These are phyloP conservation scores for Muscicapa adusta DNA, from an alignment of 2,113 vertebrate species.

Conservation along the genomic window DNA sequence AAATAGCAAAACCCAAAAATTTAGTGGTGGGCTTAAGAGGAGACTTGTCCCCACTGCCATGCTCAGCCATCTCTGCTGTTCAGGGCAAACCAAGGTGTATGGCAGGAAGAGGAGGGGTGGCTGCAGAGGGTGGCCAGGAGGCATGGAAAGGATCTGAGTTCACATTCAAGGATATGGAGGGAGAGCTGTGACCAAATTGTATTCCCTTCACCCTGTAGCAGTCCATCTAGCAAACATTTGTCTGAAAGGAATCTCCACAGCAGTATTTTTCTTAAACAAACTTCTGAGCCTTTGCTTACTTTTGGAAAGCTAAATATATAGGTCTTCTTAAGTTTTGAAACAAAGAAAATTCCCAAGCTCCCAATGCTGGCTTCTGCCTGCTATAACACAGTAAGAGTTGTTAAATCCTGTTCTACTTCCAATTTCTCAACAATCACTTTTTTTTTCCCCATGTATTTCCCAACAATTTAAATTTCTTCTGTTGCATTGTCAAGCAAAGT, in stretches of 20 bases:
- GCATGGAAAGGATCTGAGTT: background rate
- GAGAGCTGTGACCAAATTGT: accelerated
- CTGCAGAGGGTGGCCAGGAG: background rate
- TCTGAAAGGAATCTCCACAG: background rate
- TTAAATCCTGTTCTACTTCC: background rate
- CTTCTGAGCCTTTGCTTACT: background rate
- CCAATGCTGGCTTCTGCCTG: background rate
- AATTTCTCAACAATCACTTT: background rate
- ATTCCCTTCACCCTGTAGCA: background rate
- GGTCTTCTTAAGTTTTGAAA: background rate
- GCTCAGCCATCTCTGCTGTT: background rate
- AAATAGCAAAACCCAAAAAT: background rate
- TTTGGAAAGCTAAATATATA: background rate
- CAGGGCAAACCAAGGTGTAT: accelerated
- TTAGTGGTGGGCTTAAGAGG: background rate
- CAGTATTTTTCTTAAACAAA: background rate
- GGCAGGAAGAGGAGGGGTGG: background rate
- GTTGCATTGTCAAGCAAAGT: background rate
- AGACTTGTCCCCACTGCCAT: background rate
- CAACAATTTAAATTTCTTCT: background rate
- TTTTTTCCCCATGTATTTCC: background rate
- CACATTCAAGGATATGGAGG: accelerated
- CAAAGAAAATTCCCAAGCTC: background rate
- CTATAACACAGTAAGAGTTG: background rate
- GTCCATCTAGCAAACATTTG: background rate